A percentile compares a stretch with the other conserved stretches of the same genome.
Evolutionary conservation across 1,140 invertebrate species (phyloP).

Genomic region (Leptinotarsa undecemlineata): DNA sequence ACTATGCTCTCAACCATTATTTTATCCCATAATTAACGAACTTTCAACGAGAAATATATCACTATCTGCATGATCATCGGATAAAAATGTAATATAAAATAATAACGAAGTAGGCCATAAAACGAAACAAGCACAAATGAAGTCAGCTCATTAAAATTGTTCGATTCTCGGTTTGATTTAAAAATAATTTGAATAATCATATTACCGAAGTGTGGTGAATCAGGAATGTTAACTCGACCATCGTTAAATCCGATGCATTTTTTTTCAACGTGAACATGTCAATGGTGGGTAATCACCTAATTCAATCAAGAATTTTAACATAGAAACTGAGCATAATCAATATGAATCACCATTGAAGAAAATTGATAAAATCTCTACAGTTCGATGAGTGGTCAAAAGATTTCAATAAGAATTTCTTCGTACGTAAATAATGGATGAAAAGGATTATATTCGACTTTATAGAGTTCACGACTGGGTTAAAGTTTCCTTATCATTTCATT

Average conservation of each 20-base stretch:
- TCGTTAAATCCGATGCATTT: slow-evolving; percentile 13
- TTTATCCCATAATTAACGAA: no score
- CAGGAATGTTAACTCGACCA: slow-evolving; percentile 12
- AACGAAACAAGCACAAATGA: background rate
- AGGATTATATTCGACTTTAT: background rate
- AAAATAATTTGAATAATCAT: slow-evolving; percentile 19
- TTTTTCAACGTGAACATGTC: slow-evolving; percentile 13
- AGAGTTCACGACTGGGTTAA: background rate
- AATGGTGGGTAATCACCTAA: slow-evolving; percentile 15
- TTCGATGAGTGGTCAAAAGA: slow-evolving; percentile 11
- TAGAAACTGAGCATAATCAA: slow-evolving; percentile 16
- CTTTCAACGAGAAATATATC: no score
- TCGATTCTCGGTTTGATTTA: slow-evolving; percentile 16
- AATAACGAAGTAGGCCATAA: slow-evolving; percentile 6
- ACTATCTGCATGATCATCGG: background rate
- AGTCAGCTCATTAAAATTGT: slow-evolving; percentile 14
- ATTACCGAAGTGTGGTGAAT: slow-evolving; percentile 16
- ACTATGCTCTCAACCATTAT: no score
- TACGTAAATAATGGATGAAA: slow-evolving; percentile 8
- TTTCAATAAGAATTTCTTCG: slow-evolving; percentile 14
- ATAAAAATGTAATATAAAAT: slow-evolving; percentile 2
- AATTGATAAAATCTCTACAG: slow-evolving; percentile 18
- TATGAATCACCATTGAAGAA: background rate
- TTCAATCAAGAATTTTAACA: slow-evolving; percentile 13
- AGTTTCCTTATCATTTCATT: background rate